A percentile compares a stretch with the other conserved stretches of the same genome.
Evolutionary conservation across 2,888 invertebrate species (phyloP).

Genomic region (Morpho helenor): DNA sequence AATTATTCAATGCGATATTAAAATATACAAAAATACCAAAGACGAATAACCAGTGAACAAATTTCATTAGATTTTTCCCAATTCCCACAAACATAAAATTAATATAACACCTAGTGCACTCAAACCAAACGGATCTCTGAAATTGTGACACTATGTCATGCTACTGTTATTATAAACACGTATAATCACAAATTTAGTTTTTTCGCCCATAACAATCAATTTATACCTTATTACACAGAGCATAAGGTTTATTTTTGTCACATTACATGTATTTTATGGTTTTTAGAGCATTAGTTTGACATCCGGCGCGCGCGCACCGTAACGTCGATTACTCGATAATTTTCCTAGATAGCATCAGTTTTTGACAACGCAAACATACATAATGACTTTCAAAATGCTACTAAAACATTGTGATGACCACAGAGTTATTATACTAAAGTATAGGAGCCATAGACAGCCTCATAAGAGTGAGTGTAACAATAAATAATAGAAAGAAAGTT

Average conservation of each 20-base stretch:
- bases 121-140: constrained; percentile 32
- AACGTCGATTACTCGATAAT: constrained; percentile 76
- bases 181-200: constrained; percentile 39
- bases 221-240: constrained; percentile 20
- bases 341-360: constrained; percentile 65
- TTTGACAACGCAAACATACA: constrained; percentile 53
- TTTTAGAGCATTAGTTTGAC: constrained; percentile 53
- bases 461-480: too few species aligned
- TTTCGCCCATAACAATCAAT: constrained; percentile 1
- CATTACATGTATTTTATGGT: constrained; percentile 21
- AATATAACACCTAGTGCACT: background rate
- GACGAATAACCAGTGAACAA: too few species aligned
- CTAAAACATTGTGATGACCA: constrained; percentile 16
- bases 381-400: constrained; percentile 21
- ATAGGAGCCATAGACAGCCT: too few species aligned
- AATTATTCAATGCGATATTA: too few species aligned
- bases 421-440: background rate
- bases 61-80: too few species aligned
- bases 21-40: too few species aligned
- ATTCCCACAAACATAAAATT: too few species aligned
- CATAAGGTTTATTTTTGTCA: constrained; percentile 26
- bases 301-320: constrained; percentile 72
- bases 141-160: constrained; percentile 73
- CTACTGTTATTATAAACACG: constrained; percentile 66
- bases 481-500: too few species aligned